Evolutionary conservation across 2,797 vertebrate genomes (phyloP), one percentile per base, ranked within the genome.

Genomic region (Morus bassanus): DNA sequence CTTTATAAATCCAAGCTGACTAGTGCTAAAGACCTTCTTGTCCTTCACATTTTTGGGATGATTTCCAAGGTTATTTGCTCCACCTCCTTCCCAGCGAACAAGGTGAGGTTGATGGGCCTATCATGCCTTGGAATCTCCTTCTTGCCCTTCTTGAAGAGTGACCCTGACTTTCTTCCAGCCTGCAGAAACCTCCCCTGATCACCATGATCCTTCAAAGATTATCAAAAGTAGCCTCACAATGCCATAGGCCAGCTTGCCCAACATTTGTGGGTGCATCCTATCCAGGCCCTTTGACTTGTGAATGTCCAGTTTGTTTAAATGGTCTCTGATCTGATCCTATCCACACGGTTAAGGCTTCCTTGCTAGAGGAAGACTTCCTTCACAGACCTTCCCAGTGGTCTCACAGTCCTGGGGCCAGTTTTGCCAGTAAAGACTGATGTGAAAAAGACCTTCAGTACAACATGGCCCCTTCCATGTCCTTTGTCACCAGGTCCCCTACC

Each of bases 271-370:
- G 10, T 56, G 17, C 30, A 69, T 19, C 19, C 33, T 27, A 33
- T n/a, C 22, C 35, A 54, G 18, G 11, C 25, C 35, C 45, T 41
- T 64, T 30, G 35, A 45, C 8, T 7, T 17, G 2, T 7, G 7
- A 51, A 50, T 31, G 15, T 56, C 30, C 21, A 25, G 7, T 59
- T 68, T 33, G 9, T 48, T 28, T 43, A 65, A 69, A 46, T 2
- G 24, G 2, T 51, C 50, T 77, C 45, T 65, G 28, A 25, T 54
- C 30, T 48, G 15, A 43, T 30, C 13, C 51, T 65, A 4, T 21
- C 24, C 18, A 70, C 11, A 39, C 0, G 0, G 18, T 24, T 9
- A 41, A 45, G 28, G 10, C 10, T 33, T 80, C 77, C 48, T 72
- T 43, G 16, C 24, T 28, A 67, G 53, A 70, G 33, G 15, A 68